Percentiles rank a stretch among this genome's conserved stretches.
Evolutionary conservation across 2,888 invertebrate species (phyloP).

Genomic region (Idaea biselata): DNA sequence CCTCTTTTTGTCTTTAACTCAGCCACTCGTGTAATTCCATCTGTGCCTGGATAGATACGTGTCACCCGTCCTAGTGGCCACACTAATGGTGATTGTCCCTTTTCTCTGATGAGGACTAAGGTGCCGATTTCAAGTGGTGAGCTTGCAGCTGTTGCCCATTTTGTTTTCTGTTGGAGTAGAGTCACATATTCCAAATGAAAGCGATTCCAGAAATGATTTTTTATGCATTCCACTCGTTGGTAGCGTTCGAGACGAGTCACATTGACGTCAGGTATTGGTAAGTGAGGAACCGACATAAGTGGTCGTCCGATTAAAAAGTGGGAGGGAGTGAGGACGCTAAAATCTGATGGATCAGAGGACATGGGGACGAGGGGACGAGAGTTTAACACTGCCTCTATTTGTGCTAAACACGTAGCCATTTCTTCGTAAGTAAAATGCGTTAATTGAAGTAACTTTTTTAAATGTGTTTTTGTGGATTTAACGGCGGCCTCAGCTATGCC

Average conservation of each 20-base stretch:
- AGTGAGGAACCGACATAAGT: no score
- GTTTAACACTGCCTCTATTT: no score
- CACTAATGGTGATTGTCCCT: conserved; percentile 17
- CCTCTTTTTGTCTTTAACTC: conserved; percentile 17
- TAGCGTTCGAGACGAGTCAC: no score
- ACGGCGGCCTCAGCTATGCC: conserved; percentile 26
- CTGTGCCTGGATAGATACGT: conserved; percentile 2
- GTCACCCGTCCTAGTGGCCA: conserved; percentile 21
- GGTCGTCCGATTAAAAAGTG: no score
- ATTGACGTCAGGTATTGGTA: no score
- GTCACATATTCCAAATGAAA: conserved; percentile 16
- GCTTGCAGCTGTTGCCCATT: conserved; percentile 6
- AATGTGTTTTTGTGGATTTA: conserved; percentile 22
- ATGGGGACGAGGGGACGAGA: no score
- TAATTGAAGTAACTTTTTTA: conserved; percentile 14
- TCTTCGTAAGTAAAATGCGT: no score
- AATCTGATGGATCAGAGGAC: no score
- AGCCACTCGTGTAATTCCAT: conserved; percentile 1
- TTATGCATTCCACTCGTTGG: no score
- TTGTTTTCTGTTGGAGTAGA: conserved; percentile 12
- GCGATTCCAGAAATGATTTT: conserved; percentile 14
- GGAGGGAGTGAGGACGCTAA: no score
- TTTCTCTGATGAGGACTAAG: conserved; percentile 22
- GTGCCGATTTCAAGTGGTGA: conserved; percentile 11
- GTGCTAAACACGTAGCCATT: no score